Evolutionary conservation across 2,888 invertebrate genomes (phyloP).

Genomic region (Xestobium rufovillosum): DNA sequence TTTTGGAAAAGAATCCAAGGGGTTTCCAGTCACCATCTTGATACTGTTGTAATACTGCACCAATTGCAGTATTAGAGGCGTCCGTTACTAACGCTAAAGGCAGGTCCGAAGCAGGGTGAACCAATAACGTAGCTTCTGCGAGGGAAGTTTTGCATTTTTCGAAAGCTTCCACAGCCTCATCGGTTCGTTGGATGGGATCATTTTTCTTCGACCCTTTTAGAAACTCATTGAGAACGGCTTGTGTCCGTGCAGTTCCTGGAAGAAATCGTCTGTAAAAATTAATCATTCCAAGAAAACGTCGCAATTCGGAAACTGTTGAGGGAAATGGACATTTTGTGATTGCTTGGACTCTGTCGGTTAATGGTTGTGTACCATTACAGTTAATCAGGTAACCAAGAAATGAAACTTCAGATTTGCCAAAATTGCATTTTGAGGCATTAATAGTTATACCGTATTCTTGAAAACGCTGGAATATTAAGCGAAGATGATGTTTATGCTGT

Average conservation of each 20-base stretch:
- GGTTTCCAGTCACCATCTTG: conserved; percentile 29
- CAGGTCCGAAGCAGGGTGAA: conserved; percentile 29
- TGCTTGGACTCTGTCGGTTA: conserved; percentile 29
- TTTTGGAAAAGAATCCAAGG: conserved; percentile 36
- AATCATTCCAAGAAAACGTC: conserved; percentile 33
- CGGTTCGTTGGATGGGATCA: too few relatives aligned
- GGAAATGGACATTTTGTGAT: conserved; percentile 28
- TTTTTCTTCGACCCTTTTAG: conserved; percentile 26
- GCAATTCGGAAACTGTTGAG: conserved; percentile 27
- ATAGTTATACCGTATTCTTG: conserved; percentile 26
- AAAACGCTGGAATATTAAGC: conserved; percentile 22
- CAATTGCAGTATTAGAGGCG: conserved; percentile 37
- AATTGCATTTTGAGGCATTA: conserved; percentile 31
- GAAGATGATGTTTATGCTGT: conserved; percentile 26
- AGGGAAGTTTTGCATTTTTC: conserved; percentile 25
- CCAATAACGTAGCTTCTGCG: conserved; percentile 28
- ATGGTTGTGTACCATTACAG: conserved; percentile 25
- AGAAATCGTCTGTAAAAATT: conserved; percentile 37
- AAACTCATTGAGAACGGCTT: conserved; percentile 32
- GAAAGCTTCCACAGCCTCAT: conserved; percentile 19
- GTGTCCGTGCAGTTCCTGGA: conserved; percentile 31
- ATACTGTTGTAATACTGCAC: conserved; percentile 36
- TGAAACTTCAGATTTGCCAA: conserved; percentile 21
- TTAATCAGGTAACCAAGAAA: conserved; percentile 24
- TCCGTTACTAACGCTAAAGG: conserved; percentile 32